A percentile compares a stretch with the other conserved stretches of the same genome.
Evolutionary conservation across 1,140 invertebrate genomes (phyloP).

Genomic region (Drosophila repletoides): DNA sequence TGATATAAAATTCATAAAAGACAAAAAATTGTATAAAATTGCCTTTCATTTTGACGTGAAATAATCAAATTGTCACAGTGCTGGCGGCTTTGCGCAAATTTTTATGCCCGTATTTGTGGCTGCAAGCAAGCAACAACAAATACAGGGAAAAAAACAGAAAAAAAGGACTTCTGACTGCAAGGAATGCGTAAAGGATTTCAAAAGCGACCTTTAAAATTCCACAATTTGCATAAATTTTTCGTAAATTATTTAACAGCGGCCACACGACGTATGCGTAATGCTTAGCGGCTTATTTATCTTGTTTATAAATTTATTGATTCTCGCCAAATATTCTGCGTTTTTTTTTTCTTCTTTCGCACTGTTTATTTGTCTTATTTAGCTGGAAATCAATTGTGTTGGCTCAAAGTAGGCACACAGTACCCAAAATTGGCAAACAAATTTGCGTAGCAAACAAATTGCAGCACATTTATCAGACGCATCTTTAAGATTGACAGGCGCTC

Average conservation of each 20-base stretch:
- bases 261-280: constrained; percentile 29
- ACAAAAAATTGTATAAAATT: constrained; percentile 14
- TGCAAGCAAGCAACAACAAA: background rate
- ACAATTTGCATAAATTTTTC: constrained; percentile 50
- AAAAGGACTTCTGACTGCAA: background rate
- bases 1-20: constrained; percentile 74
- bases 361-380: constrained; percentile 21
- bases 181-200: constrained; percentile 22
- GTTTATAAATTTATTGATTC: background rate
- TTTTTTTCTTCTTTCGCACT: background rate
- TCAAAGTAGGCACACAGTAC: background rate
- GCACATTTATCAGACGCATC: constrained; percentile 32
- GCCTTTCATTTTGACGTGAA: constrained; percentile 66
- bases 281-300: background rate
- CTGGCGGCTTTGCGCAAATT: constrained; percentile 38
- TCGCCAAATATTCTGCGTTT: background rate
- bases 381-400: background rate
- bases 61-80: constrained; percentile 71
- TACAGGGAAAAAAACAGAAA: background rate
- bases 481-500: constrained; percentile 39
- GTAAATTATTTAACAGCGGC: constrained; percentile 21
- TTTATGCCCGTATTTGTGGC: constrained; percentile 12
- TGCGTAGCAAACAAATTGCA: constrained; percentile 35
- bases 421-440: constrained; percentile 41
- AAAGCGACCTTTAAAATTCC: constrained; percentile 41